Evolutionary conservation across 2,797 vertebrate genomes (phyloP).

Genomic region (Melanotaenia boesemani): DNA sequence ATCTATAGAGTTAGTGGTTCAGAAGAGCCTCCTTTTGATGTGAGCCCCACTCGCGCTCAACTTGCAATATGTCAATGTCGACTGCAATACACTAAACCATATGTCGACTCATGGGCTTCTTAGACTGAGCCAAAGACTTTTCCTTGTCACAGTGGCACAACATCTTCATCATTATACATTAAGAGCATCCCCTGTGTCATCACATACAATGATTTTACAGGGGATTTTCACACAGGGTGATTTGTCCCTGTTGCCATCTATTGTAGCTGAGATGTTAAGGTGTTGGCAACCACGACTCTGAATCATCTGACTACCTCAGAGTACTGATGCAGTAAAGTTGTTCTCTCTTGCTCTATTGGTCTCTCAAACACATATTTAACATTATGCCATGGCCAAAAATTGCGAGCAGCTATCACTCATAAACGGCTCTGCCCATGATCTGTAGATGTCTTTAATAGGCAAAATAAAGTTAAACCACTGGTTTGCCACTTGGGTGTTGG

Average conservation of each 20-base stretch:
- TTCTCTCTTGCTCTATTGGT: conserved; percentile 1
- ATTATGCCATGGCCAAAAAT: no score
- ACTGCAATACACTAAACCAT: conserved; percentile 74
- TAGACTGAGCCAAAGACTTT: conserved; percentile 54
- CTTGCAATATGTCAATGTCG: conserved; percentile 79
- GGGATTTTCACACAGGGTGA: conserved; percentile 46
- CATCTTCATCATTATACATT: conserved; percentile 76
- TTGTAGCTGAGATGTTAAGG: conserved; percentile 40
- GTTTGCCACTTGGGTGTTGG: not conserved
- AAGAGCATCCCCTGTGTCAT: conserved; percentile 64
- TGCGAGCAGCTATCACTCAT: no score
- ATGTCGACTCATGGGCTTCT: conserved; percentile 70
- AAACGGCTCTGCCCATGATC: not conserved
- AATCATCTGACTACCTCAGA: conserved; percentile 45
- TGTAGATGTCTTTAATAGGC: not conserved
- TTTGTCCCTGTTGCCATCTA: conserved; percentile 41
- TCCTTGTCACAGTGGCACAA: conserved; percentile 66
- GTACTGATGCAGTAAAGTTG: conserved; percentile 19
- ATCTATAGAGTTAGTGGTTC: conserved; percentile 76
- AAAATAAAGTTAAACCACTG: not conserved
- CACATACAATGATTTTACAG: conserved; percentile 52
- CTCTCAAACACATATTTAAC: not conserved
- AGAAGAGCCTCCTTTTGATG: conserved; percentile 72
- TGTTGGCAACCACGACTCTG: conserved; percentile 29
- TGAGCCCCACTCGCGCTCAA: conserved; percentile 66